Conservation (phyloP, 2,888 invertebrate genomes). For the Xylocampa areola region DNA sequence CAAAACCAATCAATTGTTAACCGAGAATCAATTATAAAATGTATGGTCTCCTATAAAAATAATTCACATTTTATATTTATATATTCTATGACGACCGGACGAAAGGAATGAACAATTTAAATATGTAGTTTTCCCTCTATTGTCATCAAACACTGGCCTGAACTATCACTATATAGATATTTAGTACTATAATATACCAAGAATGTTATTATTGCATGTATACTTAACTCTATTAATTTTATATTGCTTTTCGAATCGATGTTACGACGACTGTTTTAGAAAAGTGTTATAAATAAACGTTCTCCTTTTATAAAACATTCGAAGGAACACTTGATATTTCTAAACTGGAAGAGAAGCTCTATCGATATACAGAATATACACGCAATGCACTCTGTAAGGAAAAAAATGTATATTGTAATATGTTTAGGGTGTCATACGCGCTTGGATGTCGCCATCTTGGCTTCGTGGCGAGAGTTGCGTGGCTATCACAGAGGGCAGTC, state of each 20-base stretch:
- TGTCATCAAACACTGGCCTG: conserved; percentile 82
- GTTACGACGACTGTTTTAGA: conserved; percentile 57
- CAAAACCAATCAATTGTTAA: conserved; percentile 27
- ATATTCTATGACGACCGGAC: conserved; percentile 46
- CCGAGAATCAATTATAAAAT: conserved; percentile 32
- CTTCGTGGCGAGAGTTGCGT: conserved; percentile 21
- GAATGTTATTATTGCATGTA: conserved; percentile 64
- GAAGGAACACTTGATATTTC: conserved; percentile 47
- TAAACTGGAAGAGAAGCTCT: conserved; percentile 46
- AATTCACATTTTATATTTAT: conserved; percentile 54
- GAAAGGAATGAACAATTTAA: conserved; percentile 51
- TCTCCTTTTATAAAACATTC: conserved; percentile 59
- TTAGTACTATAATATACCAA: conserved; percentile 64
- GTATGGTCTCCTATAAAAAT: conserved; percentile 54
- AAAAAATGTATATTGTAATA: conserved; percentile 25
- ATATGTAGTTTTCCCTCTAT: conserved; percentile 59
- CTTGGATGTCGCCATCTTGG: conserved; percentile 10
- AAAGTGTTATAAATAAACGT: conserved; percentile 40
- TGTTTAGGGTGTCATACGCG: conserved; percentile 34
- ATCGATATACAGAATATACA: conserved; percentile 41
- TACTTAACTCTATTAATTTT: conserved; percentile 55
- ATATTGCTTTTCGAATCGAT: conserved; percentile 59
- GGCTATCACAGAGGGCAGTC: conserved; percentile 72
- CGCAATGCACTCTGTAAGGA: conserved; percentile 37
- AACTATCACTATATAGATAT: conserved; percentile 74